Evolutionary conservation across 2,113 vertebrate species (phyloP).

Genomic region (Amphilophus citrinellus): DNA sequence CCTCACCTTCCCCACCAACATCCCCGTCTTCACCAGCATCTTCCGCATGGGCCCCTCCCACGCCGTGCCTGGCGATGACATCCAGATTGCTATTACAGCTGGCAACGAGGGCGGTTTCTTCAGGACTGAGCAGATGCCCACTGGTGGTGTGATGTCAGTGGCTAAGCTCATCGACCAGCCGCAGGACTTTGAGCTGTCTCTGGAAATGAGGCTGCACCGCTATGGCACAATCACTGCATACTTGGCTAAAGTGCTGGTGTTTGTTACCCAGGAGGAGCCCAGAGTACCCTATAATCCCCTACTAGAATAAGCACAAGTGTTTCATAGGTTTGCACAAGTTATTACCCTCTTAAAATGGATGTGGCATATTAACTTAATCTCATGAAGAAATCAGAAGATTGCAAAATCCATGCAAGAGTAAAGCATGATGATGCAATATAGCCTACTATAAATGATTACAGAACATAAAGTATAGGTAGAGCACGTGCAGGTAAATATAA

Average conservation of each 20-base stretch:
- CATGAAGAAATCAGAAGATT: neutral
- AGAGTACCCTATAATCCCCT: conserved; percentile 78
- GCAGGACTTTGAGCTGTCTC: conserved; percentile 90
- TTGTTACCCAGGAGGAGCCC: conserved; percentile 89
- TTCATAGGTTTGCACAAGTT: neutral
- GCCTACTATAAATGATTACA: neutral
- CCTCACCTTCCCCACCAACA: conserved; percentile 98
- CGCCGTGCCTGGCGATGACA: conserved; percentile 87
- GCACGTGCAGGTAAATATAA: conserved; percentile 1
- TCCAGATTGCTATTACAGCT: conserved; percentile 89
- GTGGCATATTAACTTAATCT: conserved; percentile 29
- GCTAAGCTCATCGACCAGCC: conserved; percentile 85
- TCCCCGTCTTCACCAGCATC: conserved; percentile 91
- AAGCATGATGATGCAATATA: neutral
- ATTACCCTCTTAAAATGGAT: conserved; percentile 26
- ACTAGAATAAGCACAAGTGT: conserved; percentile 53
- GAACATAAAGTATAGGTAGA: neutral
- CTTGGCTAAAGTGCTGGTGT: conserved; percentile 91
- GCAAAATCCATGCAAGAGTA: neutral
- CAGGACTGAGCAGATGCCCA: conserved; percentile 83
- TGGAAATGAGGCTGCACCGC: conserved; percentile 90
- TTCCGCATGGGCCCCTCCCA: conserved; percentile 98
- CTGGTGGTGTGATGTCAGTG: conserved; percentile 89
- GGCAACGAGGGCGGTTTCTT: conserved; percentile 94
- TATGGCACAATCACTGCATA: conserved; percentile 87